Conservation (phyloP, 2,888 invertebrate genomes). For the Argyresthia albistria region DNA sequence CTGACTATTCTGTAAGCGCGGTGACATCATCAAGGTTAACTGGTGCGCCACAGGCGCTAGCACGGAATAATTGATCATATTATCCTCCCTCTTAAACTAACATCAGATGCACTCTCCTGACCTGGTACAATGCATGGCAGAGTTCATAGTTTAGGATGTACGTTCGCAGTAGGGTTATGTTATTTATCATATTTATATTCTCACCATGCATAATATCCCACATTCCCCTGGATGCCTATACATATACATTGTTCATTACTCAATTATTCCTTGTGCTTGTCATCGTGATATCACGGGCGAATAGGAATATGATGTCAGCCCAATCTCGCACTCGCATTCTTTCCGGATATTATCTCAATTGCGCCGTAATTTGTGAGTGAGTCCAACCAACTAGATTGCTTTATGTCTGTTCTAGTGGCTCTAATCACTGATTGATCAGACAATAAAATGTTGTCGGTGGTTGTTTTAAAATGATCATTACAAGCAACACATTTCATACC, state of each 20-base stretch:
- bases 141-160: too few relatives aligned
- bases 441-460: not conserved
- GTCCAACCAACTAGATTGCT: not conserved
- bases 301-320: conserved; percentile 28
- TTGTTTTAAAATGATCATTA: not conserved
- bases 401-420: not conserved
- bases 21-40: conserved; percentile 63
- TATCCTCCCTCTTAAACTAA: not conserved
- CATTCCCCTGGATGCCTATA: too few relatives aligned
- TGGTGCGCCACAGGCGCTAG: conserved; percentile 19
- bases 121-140: too few relatives aligned
- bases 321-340: conserved; percentile 13
- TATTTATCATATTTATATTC: too few relatives aligned
- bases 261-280: too few relatives aligned
- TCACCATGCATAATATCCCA: too few relatives aligned
- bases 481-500: too few relatives aligned
- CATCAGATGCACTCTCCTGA: too few relatives aligned
- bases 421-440: not conserved
- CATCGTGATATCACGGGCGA: conserved; percentile 27
- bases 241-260: too few relatives aligned
- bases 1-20: conserved; percentile 14
- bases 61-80: not conserved
- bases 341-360: conserved; percentile 41
- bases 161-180: too few relatives aligned
- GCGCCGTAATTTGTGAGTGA: conserved; percentile 15